These are phyloP conservation scores for Daktulosphaira vitifoliae DNA, from an alignment of 1,140 invertebrate genomes.

Conservation along the genomic window DNA sequence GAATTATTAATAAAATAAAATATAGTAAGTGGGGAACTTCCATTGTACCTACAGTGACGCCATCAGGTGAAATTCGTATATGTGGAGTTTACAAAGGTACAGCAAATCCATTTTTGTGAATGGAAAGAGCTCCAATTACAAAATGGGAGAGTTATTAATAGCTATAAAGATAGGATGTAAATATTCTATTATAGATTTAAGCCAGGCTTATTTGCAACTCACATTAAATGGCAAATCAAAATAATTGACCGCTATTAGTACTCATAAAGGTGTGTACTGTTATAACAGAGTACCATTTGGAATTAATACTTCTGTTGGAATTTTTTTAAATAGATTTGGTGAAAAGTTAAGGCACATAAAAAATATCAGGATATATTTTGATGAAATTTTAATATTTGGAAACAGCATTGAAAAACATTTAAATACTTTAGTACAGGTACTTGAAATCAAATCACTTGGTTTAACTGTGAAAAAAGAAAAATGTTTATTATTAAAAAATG, in stretches of 20 bases:
- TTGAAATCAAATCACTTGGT: conserved; percentile 22
- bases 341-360: neutral
- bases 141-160: neutral
- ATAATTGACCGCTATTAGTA: conserved; percentile 39
- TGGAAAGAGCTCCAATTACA: neutral
- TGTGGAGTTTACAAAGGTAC: conserved; percentile 43
- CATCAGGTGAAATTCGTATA: conserved; percentile 41
- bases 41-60: conserved; percentile 42
- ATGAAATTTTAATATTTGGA: neutral
- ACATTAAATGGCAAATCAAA: conserved; percentile 39
- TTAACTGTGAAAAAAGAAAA: neutral
- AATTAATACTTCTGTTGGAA: conserved; percentile 44
- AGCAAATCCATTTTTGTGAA: conserved; percentile 36
- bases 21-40: conserved; percentile 44
- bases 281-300: conserved; percentile 46
- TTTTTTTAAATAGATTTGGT: conserved; percentile 44
- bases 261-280: conserved; percentile 41
- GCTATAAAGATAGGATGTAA: neutral
- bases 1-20: conserved; percentile 38
- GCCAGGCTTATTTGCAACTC: conserved; percentile 34
- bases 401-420: conserved; percentile 39
- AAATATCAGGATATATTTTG: neutral
- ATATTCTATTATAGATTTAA: conserved; percentile 23
- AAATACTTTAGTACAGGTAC: conserved; percentile 23
- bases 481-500: neutral